Evolutionary conservation across 2,113 vertebrate genomes (phyloP), one percentile per base, ranked within the genome.

Genomic region (Jaculus jaculus): DNA sequence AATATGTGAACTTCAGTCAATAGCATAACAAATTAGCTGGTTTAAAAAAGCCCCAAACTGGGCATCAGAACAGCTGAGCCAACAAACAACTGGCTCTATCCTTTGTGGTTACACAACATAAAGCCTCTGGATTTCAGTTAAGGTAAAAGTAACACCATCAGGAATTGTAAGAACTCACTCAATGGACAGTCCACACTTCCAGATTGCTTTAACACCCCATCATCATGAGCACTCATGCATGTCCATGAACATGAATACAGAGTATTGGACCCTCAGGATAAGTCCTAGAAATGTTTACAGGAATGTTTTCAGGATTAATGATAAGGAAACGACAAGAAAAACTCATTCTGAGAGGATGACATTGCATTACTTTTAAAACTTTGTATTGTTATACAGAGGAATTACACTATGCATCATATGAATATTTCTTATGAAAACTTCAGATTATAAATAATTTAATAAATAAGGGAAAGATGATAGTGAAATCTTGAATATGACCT

Each of bases 251-350:
- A 6, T 66, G 26, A 79, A 78, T 34, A 39, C 20, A 77, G n/a
- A 39, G 39, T 26, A 63, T 1, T 3, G 15, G 65, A 58, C 12
- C 28, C 42, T 93, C 66, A 68, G 5, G 66, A 69, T 34, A 86
- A 92, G 71, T 86, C 21, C 79, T 65, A 54, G 39, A 77, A 39
- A 84, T 24, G 42, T 61, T 89, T 65, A 68, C 13, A 39, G 37
- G 39, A 85, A 93, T 74, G 32, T 73, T 20, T n/a, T 7, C 1
- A 66, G 39, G 42, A 87, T 80, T 74, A 34, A 18, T 34, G 7
- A 26, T 54, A 51, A 92, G 39, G 16, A 75, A 83, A 92, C 69
- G 73, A 84, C 47, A 28, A 65, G 61, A 73, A 95, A 87, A 54
- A 58, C 28, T 82, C 51, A 69, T 82, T 94, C 30, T 92, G 51